Percentiles rank a stretch among this genome's conserved stretches.
These are phyloP conservation scores for Serinus canaria DNA, from an alignment of 2,113 vertebrate species.

Conservation along the genomic window DNA sequence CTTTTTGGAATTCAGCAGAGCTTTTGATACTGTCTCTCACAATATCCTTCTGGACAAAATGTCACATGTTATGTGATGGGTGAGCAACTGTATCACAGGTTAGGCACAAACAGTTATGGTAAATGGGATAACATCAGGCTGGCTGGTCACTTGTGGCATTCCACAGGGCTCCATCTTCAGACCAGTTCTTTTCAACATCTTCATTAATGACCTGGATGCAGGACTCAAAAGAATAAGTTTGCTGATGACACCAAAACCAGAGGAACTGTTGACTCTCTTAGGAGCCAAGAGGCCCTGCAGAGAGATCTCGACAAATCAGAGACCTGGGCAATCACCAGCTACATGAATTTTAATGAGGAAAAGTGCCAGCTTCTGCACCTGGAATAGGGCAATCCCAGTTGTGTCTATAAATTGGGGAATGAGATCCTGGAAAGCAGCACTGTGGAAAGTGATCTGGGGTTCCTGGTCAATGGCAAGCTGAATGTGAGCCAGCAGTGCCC, in stretches of 20 bases:
- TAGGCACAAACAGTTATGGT: neutral
- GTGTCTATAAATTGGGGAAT: neutral
- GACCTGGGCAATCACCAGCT: neutral
- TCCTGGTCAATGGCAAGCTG: fast-evolving
- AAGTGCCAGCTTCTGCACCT: neutral
- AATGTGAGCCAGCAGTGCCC: neutral
- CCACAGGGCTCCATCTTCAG: too few species aligned
- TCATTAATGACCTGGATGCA: fast-evolving
- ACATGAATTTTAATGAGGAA: neutral
- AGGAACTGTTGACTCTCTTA: neutral
- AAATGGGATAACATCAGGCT: neutral
- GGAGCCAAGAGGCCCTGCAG: neutral
- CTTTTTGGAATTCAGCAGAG: neutral
- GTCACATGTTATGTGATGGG: neutral
- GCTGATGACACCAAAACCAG: neutral
- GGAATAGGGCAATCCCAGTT: fast-evolving
- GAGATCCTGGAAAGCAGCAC: fast-evolving
- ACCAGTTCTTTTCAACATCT: neutral
- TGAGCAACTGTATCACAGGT: neutral
- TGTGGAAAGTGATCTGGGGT: neutral
- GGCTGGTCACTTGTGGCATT: neutral
- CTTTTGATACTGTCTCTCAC: neutral
- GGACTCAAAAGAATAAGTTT: neutral
- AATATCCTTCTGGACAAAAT: neutral
- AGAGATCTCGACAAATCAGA: fast-evolving